Base-by-base conservation (phyloP, 2,113 vertebrate species). In the Otus sunia region DNA sequence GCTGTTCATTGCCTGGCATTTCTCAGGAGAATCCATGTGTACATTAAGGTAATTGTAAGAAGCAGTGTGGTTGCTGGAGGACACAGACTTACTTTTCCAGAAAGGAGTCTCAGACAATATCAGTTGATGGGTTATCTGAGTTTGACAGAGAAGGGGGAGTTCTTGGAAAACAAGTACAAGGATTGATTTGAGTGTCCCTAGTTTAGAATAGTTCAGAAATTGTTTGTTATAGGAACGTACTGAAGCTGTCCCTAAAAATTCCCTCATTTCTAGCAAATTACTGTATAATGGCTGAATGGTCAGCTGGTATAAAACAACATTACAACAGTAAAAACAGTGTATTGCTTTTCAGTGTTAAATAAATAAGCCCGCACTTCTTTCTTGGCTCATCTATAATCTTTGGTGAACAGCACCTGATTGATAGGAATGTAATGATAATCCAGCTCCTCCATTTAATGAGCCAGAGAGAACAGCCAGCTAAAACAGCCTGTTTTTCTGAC, bases 381-480 rank as follows among this genome's bases (percentile, higher is more conserved):
- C 58, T 73, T 91, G 71, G 26, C 26, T 92, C 49, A 37, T 62
- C 39, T 75, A 7, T 67, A 39, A 67, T 72, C 45, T 82, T 69
- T 1, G 0, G 41, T 71, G 80, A 89, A 39, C 19, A 58, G 29
- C 78, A 90, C 77, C 50, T 95, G 92, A 91, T 85, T 87, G 85
- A 90, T 59, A 84, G 78, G 45, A 85, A 85, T 58, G 50, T 37
- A 62, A 69, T 76, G 53, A 36, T 53, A 73, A 95, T 47, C 29
- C 59, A 66, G 10, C 66, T 90, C 37, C 77, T 90, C 36, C 30
- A 13, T 73, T 92, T 89, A 68, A 76, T 1, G 17, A 92, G 72
- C 37, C 78, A 90, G 83, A 50, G n/a, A 72, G 62, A 82, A 82
- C 27, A 75, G 75, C 73, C 91, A 95, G 89, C 58, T 92, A 89